Evolutionary conservation across 2,888 invertebrate species (phyloP), one percentile per base, ranked within the genome.

Genomic region (Cyclophora albipunctata): DNA sequence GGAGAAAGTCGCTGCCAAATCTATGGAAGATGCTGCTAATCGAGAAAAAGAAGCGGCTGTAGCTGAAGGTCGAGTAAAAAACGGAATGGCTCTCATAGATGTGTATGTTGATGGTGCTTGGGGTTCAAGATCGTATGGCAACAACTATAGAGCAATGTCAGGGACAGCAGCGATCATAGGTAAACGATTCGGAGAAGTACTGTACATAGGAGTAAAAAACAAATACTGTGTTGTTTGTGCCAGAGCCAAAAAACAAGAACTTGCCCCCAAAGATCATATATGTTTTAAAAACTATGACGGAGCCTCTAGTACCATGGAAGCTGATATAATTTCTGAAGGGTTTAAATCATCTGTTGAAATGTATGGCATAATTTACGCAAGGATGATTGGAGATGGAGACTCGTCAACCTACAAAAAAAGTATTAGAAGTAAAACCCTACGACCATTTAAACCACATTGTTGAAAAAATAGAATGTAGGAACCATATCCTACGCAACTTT

Each of bases 361-460:
- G 45, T 66, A 74, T 57, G 57, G 59, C 45, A 3, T 75, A 3
- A 63, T 64, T 35, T 75, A 68, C 52, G 57, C 47, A 2, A 53
- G 58, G 49, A 54, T 73, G 41, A 60, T 76, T 6, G 72, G 70
- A n/a, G 75, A 73, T 59, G 74, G 75, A 5, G 76, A 78, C 51
- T 65, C 67, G 6, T 71, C 64, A 6, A 72, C 74, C 2, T 69
- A 63, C 45, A n/a, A 55, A 58, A 46, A 51, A 49, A 40, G 46
- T 53, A 20, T 45, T 55, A 7, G 7, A 45, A 37, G 42, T 45
- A 5, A 48, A 50, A 2, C 61, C 65, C 4, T 63, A 66, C 50
- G 45, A 48, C 5, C 37, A 37, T 4, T 37, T 4, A 4, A 47
- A 42, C 5, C 34, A 51, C 4, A 47, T 52, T 2, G 59, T 66